These are phyloP conservation scores for Tauraco erythrolophus DNA, from an alignment of 2,113 vertebrate genomes.

Conservation along the genomic window DNA sequence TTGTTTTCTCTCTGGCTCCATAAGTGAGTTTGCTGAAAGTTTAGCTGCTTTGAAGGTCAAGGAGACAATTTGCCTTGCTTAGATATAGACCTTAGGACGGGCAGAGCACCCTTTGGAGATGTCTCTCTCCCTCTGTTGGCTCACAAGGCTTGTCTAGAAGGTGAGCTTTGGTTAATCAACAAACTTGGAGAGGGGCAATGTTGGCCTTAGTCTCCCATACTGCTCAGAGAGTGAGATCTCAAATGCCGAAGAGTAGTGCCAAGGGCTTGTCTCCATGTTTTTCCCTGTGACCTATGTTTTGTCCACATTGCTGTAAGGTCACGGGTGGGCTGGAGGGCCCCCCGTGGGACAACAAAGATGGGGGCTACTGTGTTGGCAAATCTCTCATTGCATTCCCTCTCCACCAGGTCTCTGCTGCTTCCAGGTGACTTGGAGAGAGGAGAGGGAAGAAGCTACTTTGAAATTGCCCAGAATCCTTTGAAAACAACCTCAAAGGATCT, in stretches of 20 bases:
- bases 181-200: background rate
- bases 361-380: rapidly evolving
- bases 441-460: background rate
- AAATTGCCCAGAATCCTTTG: background rate
- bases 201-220: background rate
- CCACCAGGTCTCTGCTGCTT: background rate
- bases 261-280: rapidly evolving
- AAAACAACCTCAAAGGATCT: background rate
- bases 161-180: background rate
- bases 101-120: background rate
- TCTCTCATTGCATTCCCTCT: too few species aligned
- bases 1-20: background rate
- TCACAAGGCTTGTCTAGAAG: background rate
- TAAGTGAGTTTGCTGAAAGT: background rate
- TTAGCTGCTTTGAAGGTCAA: background rate
- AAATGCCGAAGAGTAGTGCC: background rate
- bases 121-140: background rate
- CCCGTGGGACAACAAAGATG: too few species aligned
- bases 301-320: too few species aligned
- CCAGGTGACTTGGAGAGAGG: background rate
- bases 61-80: background rate
- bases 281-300: background rate
- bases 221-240: background rate
- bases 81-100: background rate
- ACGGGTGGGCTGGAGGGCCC: background rate